These are phyloP conservation scores for Pangasius larnaudii DNA, from an alignment of 2,797 vertebrate genomes.

Conservation along the genomic window DNA sequence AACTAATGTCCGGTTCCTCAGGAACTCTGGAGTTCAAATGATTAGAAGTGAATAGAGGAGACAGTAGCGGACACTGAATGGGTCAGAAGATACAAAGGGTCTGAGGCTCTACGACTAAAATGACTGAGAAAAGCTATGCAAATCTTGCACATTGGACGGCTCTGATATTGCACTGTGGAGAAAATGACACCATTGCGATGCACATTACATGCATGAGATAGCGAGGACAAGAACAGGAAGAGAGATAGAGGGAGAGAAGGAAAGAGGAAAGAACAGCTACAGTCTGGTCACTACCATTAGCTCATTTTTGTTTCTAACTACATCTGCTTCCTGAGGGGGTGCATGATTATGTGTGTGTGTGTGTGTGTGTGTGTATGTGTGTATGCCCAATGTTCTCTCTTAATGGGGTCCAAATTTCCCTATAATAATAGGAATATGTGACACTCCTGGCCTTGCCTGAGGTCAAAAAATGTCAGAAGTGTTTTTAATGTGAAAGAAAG, in stretches of 20 bases:
- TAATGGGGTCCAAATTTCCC: background rate
- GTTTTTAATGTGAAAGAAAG: background rate
- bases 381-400: background rate
- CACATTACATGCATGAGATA: conserved; percentile 45
- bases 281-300: conserved; percentile 33
- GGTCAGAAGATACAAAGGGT: background rate
- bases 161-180: conserved; percentile 34
- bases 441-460: background rate
- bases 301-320: conserved; percentile 38
- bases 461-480: background rate
- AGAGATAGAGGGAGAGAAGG: conserved; percentile 28
- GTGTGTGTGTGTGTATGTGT: background rate
- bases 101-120: conserved; percentile 17
- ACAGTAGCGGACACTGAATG: background rate
- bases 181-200: conserved; percentile 38
- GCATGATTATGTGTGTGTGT: background rate
- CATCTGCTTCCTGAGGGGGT: conserved; percentile 45
- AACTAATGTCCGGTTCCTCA: background rate
- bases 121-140: conserved; percentile 32
- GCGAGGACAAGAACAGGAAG: conserved; percentile 28
- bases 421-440: background rate
- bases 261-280: conserved; percentile 15
- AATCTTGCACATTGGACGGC: conserved; percentile 30
- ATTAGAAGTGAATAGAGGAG: too few species aligned
- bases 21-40: background rate